phyloP scores from a whole-genome alignment of 2,888 invertebrate species.

The Orchesella flavescens region DNA sequence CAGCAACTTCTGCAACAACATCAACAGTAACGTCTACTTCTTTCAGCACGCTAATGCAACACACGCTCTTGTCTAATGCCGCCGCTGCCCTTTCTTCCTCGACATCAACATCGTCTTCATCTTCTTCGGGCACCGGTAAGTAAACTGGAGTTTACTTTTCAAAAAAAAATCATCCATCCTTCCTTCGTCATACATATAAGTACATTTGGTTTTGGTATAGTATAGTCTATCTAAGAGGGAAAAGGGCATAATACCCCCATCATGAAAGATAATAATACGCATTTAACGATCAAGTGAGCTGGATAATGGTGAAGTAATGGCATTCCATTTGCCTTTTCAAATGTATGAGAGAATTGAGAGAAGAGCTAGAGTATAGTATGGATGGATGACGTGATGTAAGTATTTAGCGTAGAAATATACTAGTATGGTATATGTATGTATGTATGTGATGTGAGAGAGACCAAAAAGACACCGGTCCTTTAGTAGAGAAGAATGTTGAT shows the following conservation, averaged over 20 bases:
- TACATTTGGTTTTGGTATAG: neutral
- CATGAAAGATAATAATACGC: conserved; percentile 32
- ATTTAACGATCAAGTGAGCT: conserved; percentile 57
- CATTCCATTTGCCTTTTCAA: conserved; percentile 52
- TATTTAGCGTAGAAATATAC: too few species aligned
- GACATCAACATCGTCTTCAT: conserved; percentile 12
- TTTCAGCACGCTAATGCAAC: conserved; percentile 54
- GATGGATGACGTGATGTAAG: conserved; percentile 4
- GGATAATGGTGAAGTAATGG: conserved; percentile 58
- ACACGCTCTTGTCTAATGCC: conserved; percentile 49
- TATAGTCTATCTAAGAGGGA: neutral
- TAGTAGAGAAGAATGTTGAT: conserved; percentile 38
- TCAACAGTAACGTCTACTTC: conserved; percentile 1
- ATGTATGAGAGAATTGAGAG: conserved; percentile 14
- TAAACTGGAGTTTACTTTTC: conserved; percentile 50
- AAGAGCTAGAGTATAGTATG: neutral
- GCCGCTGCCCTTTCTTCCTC: conserved; percentile 40
- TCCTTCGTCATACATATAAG: neutral
- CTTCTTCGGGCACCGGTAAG: conserved; percentile 40
- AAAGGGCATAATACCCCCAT: conserved; percentile 25
- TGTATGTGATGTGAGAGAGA: conserved; percentile 19
- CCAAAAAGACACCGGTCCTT: conserved; percentile 47
- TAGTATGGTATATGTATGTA: too few species aligned
- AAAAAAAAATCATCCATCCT: too few species aligned
- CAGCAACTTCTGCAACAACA: neutral